phyloP scores from a whole-genome alignment of 1,140 invertebrate species.

The Lerema accius region DNA sequence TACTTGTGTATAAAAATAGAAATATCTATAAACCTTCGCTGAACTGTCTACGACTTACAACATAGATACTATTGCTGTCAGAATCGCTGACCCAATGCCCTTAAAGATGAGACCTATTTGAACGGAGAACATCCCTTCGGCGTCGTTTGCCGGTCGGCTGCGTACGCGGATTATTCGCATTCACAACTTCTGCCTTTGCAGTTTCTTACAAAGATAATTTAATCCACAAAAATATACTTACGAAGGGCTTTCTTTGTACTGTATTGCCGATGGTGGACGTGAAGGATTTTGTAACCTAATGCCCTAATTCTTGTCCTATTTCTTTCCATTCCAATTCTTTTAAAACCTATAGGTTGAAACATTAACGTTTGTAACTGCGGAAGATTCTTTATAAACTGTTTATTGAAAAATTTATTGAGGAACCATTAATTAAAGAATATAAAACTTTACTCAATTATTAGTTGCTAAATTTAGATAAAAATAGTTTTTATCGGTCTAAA shows the following conservation, averaged over 20 bases:
- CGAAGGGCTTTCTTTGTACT: background rate
- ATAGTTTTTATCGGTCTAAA: too few species aligned
- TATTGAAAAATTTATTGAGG: too few species aligned
- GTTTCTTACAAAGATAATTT: conserved; percentile 1
- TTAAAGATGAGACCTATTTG: conserved; percentile 1
- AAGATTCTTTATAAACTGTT: too few species aligned
- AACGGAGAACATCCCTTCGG: background rate
- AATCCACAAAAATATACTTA: conserved; percentile 1
- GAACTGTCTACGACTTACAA: background rate
- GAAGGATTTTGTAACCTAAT: background rate
- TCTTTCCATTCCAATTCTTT: background rate
- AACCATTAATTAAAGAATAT: too few species aligned
- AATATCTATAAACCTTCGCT: too few species aligned
- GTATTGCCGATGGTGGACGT: background rate
- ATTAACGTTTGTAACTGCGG: background rate
- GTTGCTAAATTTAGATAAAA: too few species aligned
- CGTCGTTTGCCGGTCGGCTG: background rate
- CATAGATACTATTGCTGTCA: background rate
- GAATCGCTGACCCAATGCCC: conserved; percentile 4
- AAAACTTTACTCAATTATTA: too few species aligned
- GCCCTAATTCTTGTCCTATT: background rate
- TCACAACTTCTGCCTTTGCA: conserved; percentile 2
- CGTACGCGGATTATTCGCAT: background rate
- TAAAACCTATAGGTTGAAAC: background rate
- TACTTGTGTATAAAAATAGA: too few species aligned